Evolutionary conservation across 2,888 invertebrate species (phyloP).

Genomic region (Leuctra nigra): DNA sequence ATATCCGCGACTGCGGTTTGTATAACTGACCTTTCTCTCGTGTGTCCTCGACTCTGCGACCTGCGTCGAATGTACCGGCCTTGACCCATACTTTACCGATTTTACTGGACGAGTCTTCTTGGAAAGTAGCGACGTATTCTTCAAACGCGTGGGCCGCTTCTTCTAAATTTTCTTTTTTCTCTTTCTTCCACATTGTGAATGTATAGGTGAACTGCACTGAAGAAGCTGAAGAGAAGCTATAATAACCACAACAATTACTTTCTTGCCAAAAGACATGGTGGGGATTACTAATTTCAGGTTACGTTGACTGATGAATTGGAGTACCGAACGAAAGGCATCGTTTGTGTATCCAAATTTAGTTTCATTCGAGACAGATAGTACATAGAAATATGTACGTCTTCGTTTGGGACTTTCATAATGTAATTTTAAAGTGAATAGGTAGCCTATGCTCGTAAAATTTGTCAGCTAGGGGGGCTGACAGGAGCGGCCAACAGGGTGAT

Average conservation of each 20-base stretch:
- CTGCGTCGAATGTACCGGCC: slow-evolving; percentile 95
- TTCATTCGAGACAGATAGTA: too few relatives aligned
- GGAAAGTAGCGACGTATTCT: slow-evolving; percentile 96
- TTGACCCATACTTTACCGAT: slow-evolving; percentile 93
- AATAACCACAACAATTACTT: slow-evolving; percentile 15
- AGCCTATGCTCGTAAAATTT: too few relatives aligned
- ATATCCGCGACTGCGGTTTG: slow-evolving; percentile 77
- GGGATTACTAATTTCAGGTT: too few relatives aligned
- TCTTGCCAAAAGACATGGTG: too few relatives aligned
- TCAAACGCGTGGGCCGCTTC: slow-evolving; percentile 94
- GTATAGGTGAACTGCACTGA: not conserved
- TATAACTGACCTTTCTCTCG: slow-evolving; percentile 87
- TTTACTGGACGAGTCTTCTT: slow-evolving; percentile 72
- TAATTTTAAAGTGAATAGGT: too few relatives aligned
- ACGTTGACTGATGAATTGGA: too few relatives aligned
- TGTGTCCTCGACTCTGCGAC: slow-evolving; percentile 83
- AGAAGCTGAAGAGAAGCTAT: not conserved
- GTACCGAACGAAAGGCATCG: too few relatives aligned
- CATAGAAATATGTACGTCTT: too few relatives aligned
- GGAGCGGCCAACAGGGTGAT: too few relatives aligned
- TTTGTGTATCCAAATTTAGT: too few relatives aligned
- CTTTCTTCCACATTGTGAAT: slow-evolving; percentile 34
- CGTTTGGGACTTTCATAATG: too few relatives aligned
- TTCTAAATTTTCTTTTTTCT: slow-evolving; percentile 79
- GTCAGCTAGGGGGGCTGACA: too few relatives aligned